Conservation (phyloP, 2,113 vertebrate genomes). For the Limnothrissa miodon region DNA sequence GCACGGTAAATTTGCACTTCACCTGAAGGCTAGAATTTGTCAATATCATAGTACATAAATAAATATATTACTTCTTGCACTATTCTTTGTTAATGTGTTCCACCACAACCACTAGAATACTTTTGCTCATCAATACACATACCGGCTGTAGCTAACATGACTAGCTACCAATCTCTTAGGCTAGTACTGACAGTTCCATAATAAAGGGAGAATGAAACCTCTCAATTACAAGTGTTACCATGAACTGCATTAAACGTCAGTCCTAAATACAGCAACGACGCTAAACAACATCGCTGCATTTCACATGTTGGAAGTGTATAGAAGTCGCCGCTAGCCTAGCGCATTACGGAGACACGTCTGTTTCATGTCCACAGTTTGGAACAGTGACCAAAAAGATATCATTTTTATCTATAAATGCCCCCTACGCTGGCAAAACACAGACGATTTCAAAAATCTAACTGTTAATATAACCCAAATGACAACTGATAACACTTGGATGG, state of each 20-base stretch:
- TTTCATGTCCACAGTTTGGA: background rate
- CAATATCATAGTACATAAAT: no score
- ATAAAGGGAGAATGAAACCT: no score
- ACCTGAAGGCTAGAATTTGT: background rate
- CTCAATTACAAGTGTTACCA: no score
- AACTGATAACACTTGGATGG: conserved; percentile 55
- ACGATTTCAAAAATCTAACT: background rate
- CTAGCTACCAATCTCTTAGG: background rate
- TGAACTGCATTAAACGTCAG: no score
- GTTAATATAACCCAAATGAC: background rate
- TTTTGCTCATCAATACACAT: no score
- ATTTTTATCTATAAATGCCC: background rate
- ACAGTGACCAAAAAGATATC: background rate
- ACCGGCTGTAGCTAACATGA: background rate
- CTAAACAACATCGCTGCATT: background rate
- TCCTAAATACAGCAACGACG: no score
- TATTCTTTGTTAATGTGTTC: no score
- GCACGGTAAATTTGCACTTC: background rate
- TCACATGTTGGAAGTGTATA: background rate
- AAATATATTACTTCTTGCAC: no score
- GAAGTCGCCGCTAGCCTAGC: background rate
- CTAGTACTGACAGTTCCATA: background rate
- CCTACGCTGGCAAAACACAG: background rate
- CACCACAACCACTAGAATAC: no score
- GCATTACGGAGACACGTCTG: background rate